Conservation (phyloP, 2,113 vertebrate species). For the Plecturocebus donacophilus region DNA sequence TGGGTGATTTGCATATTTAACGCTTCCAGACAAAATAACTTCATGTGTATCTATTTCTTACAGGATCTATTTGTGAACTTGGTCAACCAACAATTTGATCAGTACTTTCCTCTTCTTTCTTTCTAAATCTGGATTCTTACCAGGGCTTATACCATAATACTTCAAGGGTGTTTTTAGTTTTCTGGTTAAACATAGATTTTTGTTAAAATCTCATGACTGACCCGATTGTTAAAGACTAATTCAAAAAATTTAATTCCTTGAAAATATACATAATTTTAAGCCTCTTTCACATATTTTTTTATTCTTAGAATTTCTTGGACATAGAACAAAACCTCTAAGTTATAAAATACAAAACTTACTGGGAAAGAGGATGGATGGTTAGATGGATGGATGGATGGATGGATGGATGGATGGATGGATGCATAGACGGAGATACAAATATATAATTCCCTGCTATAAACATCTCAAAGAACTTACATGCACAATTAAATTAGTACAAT, state of each 20-base stretch:
- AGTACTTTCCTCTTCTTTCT: background rate
- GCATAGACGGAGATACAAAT: no score
- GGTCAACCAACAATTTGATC: background rate
- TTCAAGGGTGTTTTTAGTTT: background rate
- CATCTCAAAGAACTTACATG: background rate
- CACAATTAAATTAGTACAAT: background rate
- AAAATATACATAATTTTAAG: background rate
- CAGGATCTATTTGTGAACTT: background rate
- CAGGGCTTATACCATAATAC: background rate
- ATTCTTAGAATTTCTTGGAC: background rate
- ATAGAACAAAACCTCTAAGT: background rate
- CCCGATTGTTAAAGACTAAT: background rate
- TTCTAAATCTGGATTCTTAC: background rate
- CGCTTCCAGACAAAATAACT: background rate
- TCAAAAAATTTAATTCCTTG: background rate
- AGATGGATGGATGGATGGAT: no score
- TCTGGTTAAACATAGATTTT: background rate
- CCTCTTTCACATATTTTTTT: background rate
- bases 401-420: no score
- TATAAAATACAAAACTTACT: background rate
- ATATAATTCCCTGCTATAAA: background rate
- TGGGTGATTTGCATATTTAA: conserved; percentile 15
- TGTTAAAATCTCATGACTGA: background rate
- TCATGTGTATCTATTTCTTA: background rate
- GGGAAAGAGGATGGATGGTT: background rate